Evolutionary conservation across 2,113 vertebrate species (phyloP).

Genomic region (Epinephelus moara): DNA sequence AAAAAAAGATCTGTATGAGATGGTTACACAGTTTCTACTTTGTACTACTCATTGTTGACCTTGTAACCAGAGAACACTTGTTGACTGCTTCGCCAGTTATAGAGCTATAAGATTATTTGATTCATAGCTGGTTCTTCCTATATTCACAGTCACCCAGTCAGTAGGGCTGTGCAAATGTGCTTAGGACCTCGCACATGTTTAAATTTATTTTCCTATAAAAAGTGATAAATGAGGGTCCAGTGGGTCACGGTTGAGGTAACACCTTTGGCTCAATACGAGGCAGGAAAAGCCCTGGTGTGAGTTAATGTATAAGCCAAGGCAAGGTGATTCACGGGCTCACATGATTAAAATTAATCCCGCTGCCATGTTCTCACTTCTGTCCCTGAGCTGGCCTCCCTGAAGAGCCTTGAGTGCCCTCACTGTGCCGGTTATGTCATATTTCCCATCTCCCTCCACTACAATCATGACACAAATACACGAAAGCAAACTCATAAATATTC

Average conservation of each 20-base stretch:
- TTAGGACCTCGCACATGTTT: neutral
- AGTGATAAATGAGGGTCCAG: conserved; percentile 17
- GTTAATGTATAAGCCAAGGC: conserved; percentile 1
- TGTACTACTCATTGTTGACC: neutral
- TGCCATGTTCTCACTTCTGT: conserved; percentile 21
- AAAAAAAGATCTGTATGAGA: too few relatives aligned
- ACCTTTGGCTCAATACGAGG: conserved; percentile 5
- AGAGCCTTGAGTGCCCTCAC: conserved; percentile 27
- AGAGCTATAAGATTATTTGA: neutral
- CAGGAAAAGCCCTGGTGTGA: conserved; percentile 16
- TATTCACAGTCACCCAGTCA: neutral
- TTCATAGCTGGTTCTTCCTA: neutral
- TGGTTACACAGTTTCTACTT: neutral
- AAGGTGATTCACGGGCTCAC: conserved; percentile 8
- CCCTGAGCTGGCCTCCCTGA: conserved; percentile 2
- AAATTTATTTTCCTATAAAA: conserved; percentile 7
- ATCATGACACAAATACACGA: neutral
- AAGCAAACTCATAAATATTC: conserved; percentile 20
- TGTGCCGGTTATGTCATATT: conserved; percentile 3
- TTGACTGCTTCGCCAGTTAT: neutral
- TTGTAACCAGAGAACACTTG: neutral
- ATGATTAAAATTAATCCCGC: conserved; percentile 27
- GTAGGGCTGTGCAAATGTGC: neutral
- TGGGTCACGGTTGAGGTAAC: conserved; percentile 13
- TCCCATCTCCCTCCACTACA: conserved; percentile 13